Base-by-base conservation (phyloP, 2,888 invertebrate genomes). In the Gastracanthus pulcherrimus region DNA sequence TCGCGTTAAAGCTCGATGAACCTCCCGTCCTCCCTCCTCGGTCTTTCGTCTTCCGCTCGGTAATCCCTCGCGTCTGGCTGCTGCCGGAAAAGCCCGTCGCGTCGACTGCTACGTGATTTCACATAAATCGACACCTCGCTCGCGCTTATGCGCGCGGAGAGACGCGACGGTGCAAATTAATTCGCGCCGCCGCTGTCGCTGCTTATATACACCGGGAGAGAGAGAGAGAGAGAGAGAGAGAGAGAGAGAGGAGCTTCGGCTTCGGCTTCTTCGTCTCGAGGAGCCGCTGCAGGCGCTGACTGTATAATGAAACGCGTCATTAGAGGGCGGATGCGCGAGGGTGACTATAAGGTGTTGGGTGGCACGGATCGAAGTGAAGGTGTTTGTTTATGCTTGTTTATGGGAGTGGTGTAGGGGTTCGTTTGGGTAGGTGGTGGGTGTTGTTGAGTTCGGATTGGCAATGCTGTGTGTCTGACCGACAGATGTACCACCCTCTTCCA, bases 71-170 rank as follows among this genome's bases (percentile, higher is more conserved):
- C 0, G 13, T 36, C 34, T 9, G n/a, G n/a, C n/a, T n/a, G n/a
- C 41, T 9, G 26, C 31, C 41, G 2, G 23, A 38, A 45, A 38
- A 36, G 64, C 79, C 34, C 29, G 4, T 2, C 60, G 7, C 7
- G 45, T 2, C 31, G 66, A 36, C 13, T n/a, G 72, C 80, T 55
- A 77, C 77, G 81, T 81, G 81, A 76, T 77, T 77, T 69, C 81
- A 81, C 81, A 81, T 81, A 81, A 81, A 81, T 81, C 76, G 81
- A 67, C 64, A 62, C 60, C 31, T 55, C 5, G 9, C 31, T 31
- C 72, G 48, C 72, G 70, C 55, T 64, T 78, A 79, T 64, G 58
- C 66, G 64, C 58, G 0, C 11, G 4, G 26, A n/a, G 60, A 66
- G 58, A 62, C 36, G 80, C 69, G 64, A 1, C 29, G n/a, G 38